Conservation (phyloP, 1,140 invertebrate genomes). For the Ostrea denselamellosa region DNA sequence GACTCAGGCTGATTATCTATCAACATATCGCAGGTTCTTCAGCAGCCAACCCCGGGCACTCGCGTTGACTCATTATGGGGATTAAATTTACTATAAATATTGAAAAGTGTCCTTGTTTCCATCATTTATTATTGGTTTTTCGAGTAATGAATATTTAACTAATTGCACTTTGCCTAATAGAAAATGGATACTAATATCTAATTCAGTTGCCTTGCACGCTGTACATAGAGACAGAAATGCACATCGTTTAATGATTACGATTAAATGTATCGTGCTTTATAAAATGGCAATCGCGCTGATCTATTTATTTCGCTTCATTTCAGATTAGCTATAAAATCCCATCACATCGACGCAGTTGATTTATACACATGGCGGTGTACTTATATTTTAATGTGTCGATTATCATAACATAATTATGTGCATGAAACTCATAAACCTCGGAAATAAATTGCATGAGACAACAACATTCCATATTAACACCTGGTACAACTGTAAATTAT, state of each 20-base stretch:
- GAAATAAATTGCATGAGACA: background rate
- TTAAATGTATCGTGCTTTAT: too few species aligned
- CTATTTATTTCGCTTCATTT: too few species aligned
- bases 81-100: conserved; percentile 24
- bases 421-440: too few species aligned
- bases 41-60: background rate
- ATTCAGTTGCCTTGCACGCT: too few species aligned
- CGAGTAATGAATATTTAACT: background rate
- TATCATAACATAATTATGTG: too few species aligned
- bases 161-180: background rate
- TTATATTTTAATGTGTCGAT: too few species aligned
- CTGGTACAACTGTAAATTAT: background rate
- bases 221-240: too few species aligned
- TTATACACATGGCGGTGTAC: too few species aligned
- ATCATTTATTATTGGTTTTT: conserved; percentile 8
- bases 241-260: too few species aligned
- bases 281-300: too few species aligned
- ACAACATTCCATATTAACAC: background rate
- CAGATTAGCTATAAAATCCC: too few species aligned
- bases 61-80: background rate
- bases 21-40: background rate
- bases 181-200: background rate
- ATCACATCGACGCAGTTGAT: too few species aligned
- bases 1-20: conserved; percentile 1
- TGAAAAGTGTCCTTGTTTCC: background rate